Evolutionary conservation across 2,113 vertebrate genomes (phyloP), one percentile per base, ranked within the genome.

Genomic region (Corythornis vintsioides): DNA sequence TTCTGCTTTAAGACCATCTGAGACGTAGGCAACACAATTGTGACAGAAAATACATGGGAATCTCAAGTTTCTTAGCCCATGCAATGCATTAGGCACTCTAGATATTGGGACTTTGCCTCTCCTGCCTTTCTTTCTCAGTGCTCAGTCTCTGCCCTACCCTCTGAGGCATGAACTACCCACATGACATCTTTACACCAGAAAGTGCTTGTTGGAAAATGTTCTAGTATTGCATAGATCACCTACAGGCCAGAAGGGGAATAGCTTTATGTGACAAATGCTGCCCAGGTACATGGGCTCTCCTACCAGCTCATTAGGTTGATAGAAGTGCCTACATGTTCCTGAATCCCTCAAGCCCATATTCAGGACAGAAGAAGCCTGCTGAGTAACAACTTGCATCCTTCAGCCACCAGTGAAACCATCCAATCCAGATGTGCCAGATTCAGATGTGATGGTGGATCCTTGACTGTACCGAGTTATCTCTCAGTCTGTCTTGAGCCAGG

Each of bases 261-360:
- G 52, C 57, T 86, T 78, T 45, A 53, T 0, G 0, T 21, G 70
- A 42, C 50, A 77, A 48, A 19, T 24, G 11, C 40, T 69, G 12
- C 16, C 26, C 11, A 42, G 31, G 45, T 45, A 15, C 53, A 13
- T 20, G 16, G 40, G 21, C 8, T 65, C 7, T 60, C 29, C 33
- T 15, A 10, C 4, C 13, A 29, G 8, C 21, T 72, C 2, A 0
- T 59, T 40, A 50, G n/a, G 52, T 20, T 47, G 6, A 5, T 20
- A 55, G 57, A 31, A 69, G n/a, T 35, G 18, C 28, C 18, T 76
- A 55, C 28, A 31, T 26, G 26, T 43, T 55, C 56, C 72, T 8
- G 5, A 45, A 43, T 45, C 25, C 19, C 50, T 55, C 19, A 2
- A 1, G 10, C 7, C 42, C 3, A 0, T 4, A 3, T 33, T 72